phyloP scores from a whole-genome alignment of 2,113 vertebrate genomes.

The Erythrocercus mccallii region DNA sequence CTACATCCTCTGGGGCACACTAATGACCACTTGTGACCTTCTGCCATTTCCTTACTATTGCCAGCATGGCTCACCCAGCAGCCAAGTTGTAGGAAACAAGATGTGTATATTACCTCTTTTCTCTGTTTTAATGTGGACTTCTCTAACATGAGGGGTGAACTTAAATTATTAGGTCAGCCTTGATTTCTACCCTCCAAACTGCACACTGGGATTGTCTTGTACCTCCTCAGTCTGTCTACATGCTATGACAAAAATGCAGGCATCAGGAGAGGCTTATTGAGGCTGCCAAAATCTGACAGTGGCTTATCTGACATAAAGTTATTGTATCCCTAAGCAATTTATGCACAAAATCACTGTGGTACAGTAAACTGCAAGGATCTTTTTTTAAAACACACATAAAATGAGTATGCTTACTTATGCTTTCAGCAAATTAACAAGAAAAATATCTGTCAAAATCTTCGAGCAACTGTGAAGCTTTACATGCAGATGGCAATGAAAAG shows the following conservation, averaged over 20 bases:
- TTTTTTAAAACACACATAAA: not conserved
- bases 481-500: not conserved
- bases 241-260: rapidly evolving
- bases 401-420: not conserved
- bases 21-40: not conserved
- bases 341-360: not conserved
- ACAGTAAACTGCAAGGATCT: not conserved
- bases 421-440: not conserved
- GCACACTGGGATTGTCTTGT: not conserved
- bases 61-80: not conserved
- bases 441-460: not conserved
- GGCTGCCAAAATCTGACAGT: not conserved
- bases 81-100: not conserved
- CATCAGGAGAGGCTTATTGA: not conserved
- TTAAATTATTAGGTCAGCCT: not conserved
- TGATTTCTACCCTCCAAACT: not conserved
- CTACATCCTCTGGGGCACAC: not conserved
- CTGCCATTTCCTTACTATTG: not conserved
- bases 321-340: not conserved
- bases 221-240: not conserved
- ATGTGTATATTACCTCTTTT: not conserved
- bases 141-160: not conserved
- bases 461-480: not conserved
- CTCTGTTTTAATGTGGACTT: not conserved
- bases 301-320: not conserved